phyloP scores from a whole-genome alignment of 2,888 invertebrate genomes.

The Cephus spinipes region DNA sequence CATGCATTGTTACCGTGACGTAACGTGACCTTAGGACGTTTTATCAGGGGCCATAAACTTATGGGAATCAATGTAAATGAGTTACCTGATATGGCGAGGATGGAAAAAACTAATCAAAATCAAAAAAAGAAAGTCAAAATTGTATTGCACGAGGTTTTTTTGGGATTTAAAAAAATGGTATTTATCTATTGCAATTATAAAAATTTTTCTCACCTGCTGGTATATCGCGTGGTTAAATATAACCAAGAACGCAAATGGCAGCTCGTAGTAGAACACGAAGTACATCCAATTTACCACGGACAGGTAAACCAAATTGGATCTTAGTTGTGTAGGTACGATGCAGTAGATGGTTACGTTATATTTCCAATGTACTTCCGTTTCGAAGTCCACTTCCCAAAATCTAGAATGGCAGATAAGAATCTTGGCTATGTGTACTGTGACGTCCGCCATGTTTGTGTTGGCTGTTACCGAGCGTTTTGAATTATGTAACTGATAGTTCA shows the following conservation, averaged over 20 bases:
- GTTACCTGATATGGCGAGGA: too few species aligned
- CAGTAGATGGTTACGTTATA: constrained; percentile 77
- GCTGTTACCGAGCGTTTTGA: too few species aligned
- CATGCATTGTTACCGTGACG: too few species aligned
- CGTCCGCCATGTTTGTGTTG: background rate
- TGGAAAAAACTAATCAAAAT: too few species aligned
- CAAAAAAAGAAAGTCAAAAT: too few species aligned
- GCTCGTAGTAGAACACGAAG: constrained; percentile 91
- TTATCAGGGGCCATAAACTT: too few species aligned
- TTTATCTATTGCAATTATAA: too few species aligned
- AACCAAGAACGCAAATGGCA: constrained; percentile 90
- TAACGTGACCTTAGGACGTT: too few species aligned
- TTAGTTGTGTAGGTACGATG: constrained; percentile 76
- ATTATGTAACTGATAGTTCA: background rate
- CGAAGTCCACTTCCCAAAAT: constrained; percentile 76
- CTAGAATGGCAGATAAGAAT: constrained; percentile 54
- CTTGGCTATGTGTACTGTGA: background rate
- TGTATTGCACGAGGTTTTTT: too few species aligned
- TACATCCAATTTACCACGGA: constrained; percentile 93
- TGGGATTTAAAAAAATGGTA: too few species aligned
- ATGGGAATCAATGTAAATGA: too few species aligned
- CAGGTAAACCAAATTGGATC: constrained; percentile 80
- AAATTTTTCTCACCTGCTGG: constrained; percentile 74
- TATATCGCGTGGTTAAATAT: constrained; percentile 93
- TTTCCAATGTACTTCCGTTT: constrained; percentile 61